Conservation (phyloP, 2,888 invertebrate species). For the Agriopis marginaria region DNA sequence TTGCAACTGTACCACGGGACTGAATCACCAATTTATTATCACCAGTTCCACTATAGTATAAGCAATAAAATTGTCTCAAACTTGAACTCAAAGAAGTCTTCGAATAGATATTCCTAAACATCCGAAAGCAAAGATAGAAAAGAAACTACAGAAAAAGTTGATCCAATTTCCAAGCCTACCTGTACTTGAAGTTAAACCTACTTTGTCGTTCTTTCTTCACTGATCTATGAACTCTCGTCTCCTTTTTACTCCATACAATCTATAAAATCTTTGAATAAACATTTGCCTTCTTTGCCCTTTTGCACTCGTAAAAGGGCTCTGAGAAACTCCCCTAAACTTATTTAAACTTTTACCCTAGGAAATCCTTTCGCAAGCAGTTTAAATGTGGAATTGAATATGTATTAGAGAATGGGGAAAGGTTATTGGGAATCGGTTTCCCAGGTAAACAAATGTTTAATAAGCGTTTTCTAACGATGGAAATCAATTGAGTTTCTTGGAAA, state of each 20-base stretch:
- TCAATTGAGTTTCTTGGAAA: slow-evolving; percentile 35
- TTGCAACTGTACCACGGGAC: too few species aligned
- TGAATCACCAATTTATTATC: too few species aligned
- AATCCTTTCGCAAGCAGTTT: slow-evolving; percentile 82
- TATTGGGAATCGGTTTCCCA: slow-evolving; percentile 61
- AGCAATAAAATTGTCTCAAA: slow-evolving; percentile 1
- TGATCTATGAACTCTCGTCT: slow-evolving; percentile 57
- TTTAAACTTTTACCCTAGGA: slow-evolving; percentile 84
- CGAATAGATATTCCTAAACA: slow-evolving; percentile 24
- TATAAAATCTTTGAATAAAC: slow-evolving; percentile 85
- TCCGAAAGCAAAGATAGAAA: slow-evolving; percentile 19
- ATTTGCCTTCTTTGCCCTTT: slow-evolving; percentile 83
- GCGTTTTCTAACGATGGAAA: slow-evolving; percentile 46
- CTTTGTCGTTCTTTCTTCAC: slow-evolving; percentile 40
- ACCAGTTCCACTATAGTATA: neutral
- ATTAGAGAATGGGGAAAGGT: slow-evolving; percentile 71
- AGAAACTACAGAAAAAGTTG: slow-evolving; percentile 38
- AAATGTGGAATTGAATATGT: slow-evolving; percentile 82
- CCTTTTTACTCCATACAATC: slow-evolving; percentile 73
- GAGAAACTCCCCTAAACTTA: slow-evolving; percentile 83
- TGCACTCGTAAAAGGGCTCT: slow-evolving; percentile 83
- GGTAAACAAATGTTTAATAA: slow-evolving; percentile 62
- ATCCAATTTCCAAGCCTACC: slow-evolving; percentile 40
- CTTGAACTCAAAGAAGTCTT: slow-evolving; percentile 9
- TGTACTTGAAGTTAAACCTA: slow-evolving; percentile 43